Percentiles rank a stretch among this genome's conserved stretches.
These are phyloP conservation scores for Drosophila villosipedis DNA, from an alignment of 2,888 invertebrate species.

Conservation along the genomic window DNA sequence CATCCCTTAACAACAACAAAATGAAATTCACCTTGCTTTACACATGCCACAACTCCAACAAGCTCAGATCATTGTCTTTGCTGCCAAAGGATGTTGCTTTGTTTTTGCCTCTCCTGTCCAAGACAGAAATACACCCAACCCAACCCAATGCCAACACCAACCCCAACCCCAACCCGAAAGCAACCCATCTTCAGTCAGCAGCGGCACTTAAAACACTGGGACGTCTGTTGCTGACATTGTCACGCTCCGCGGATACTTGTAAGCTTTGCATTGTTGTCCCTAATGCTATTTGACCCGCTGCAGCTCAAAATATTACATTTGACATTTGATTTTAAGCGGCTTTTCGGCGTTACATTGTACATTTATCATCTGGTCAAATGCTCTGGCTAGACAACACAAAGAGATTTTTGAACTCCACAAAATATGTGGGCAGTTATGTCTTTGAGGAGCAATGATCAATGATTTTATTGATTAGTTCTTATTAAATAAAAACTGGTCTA, in stretches of 20 bases:
- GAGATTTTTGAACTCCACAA: not conserved
- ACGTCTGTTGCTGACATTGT: constrained; percentile 49
- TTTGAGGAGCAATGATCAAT: not conserved
- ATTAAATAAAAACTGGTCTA: no score
- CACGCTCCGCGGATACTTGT: constrained; percentile 29
- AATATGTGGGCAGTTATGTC: not conserved
- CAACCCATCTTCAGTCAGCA: constrained; percentile 11
- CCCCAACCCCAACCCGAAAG: no score
- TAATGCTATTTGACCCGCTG: constrained; percentile 34
- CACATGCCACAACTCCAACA: constrained; percentile 47
- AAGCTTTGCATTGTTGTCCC: constrained; percentile 44
- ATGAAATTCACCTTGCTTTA: constrained; percentile 21
- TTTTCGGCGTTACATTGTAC: constrained; percentile 33
- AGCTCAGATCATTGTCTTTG: constrained; percentile 52
- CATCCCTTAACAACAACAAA: constrained; percentile 15
- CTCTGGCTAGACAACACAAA: not conserved
- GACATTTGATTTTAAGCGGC: constrained; percentile 44
- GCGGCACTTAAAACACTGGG: constrained; percentile 48
- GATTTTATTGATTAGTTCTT: not conserved
- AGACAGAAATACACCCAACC: constrained; percentile 1
- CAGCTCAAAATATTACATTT: constrained; percentile 29
- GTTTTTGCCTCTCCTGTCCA: constrained; percentile 35
- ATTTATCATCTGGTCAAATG: constrained; percentile 34
- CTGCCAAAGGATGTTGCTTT: constrained; percentile 45
- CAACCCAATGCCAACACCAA: not conserved